Conservation (phyloP, 2,797 vertebrate species). For the Acomys russatus region DNA sequence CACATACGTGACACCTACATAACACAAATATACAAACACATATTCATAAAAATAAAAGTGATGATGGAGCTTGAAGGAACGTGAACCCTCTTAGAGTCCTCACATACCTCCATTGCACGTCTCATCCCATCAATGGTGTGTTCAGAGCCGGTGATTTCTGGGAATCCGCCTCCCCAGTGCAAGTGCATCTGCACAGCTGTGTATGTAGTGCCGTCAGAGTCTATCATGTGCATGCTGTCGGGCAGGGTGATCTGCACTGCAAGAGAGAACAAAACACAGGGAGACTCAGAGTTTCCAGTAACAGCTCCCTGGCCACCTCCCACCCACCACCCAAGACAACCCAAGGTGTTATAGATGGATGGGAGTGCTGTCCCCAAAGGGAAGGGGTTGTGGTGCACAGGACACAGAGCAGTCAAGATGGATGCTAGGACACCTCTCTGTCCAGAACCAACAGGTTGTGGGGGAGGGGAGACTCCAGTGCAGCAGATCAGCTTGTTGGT, state of each 20-base stretch:
- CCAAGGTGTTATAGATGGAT: no score
- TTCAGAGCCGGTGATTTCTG: constrained; percentile 94
- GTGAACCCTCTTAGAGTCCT: fast-evolving
- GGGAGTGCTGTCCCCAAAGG: fast-evolving
- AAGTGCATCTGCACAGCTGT: constrained; percentile 95
- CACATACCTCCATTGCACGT: constrained; percentile 93
- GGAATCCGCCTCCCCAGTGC: constrained; percentile 95
- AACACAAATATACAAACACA: not conserved
- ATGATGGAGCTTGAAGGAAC: constrained; percentile 2
- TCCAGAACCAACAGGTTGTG: not conserved
- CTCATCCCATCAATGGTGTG: constrained; percentile 95
- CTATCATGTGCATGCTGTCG: constrained; percentile 90
- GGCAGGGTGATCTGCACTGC: constrained; percentile 88
- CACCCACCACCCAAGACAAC: not conserved
- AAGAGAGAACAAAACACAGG: no score
- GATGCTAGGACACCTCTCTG: not conserved
- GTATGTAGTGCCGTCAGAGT: constrained; percentile 89
- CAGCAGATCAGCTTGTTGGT: not conserved
- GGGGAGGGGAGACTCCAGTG: not conserved
- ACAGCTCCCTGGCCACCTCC: not conserved
- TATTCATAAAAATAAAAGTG: not conserved
- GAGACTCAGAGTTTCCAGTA: fast-evolving
- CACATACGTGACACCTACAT: not conserved
- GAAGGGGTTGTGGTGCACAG: not conserved
- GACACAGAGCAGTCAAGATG: not conserved